Evolutionary conservation across 2,797 vertebrate genomes (phyloP).

Genomic region (Trachops cirrhosus): DNA sequence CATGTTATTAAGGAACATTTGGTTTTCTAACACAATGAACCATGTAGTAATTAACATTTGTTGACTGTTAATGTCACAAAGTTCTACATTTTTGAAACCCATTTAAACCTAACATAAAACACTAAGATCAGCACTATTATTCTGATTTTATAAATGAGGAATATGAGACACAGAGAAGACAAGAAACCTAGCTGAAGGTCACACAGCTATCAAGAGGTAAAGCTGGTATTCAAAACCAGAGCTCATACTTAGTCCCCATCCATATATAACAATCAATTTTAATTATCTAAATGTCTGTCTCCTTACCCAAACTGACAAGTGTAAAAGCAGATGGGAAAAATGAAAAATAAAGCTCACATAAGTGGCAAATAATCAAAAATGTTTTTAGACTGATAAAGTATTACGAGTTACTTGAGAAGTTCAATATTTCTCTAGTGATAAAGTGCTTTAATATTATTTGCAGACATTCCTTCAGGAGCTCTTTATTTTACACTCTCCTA

Average conservation of each 20-base stretch:
- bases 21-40: background rate
- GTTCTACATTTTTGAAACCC: background rate
- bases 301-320: background rate
- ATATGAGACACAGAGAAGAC: background rate
- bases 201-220: background rate
- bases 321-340: background rate
- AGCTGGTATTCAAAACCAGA: conserved; percentile 19
- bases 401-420: background rate
- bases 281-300: background rate
- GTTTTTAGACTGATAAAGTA: background rate
- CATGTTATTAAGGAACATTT: background rate
- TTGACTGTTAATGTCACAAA: background rate
- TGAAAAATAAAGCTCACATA: background rate
- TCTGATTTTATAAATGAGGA: background rate
- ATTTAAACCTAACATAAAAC: conserved; percentile 8
- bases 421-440: background rate
- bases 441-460: background rate
- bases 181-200: background rate
- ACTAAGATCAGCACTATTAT: background rate
- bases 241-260: background rate
- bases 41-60: background rate
- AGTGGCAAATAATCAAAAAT: background rate
- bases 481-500: background rate
- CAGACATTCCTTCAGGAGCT: background rate
- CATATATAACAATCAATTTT: background rate